Conservation (phyloP, 2,113 vertebrate genomes). For the Calidris pygmaea region DNA sequence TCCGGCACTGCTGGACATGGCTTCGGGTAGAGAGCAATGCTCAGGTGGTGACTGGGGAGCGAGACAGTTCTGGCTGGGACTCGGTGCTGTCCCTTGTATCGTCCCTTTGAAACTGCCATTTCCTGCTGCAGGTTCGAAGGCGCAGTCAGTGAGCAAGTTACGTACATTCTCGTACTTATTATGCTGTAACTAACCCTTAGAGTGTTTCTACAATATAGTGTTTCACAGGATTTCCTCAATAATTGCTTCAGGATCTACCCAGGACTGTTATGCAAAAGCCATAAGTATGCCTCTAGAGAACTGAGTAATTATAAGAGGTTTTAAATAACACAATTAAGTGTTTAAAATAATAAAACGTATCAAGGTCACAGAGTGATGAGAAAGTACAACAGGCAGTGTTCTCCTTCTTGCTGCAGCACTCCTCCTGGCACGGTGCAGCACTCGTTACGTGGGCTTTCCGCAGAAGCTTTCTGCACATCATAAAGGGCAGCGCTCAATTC, state of each 20-base stretch:
- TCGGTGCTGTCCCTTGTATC: background rate
- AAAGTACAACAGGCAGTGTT: background rate
- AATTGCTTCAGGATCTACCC: background rate
- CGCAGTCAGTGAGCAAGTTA: background rate
- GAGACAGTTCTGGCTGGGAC: background rate
- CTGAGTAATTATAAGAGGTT: background rate
- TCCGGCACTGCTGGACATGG: background rate
- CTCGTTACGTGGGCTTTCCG: background rate
- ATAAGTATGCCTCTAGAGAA: background rate
- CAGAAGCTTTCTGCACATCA: background rate
- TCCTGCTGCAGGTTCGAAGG: background rate
- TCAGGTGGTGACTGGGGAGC: background rate
- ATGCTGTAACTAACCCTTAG: background rate
- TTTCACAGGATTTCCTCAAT: slow-evolving; percentile 22
- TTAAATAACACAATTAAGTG: slow-evolving; percentile 7
- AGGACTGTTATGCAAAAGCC: background rate
- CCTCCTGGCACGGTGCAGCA: background rate
- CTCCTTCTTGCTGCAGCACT: background rate
- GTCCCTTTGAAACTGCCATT: background rate
- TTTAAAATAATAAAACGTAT: slow-evolving; percentile 20
- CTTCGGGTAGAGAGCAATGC: background rate
- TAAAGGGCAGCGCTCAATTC: background rate
- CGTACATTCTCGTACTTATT: background rate
- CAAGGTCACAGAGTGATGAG: background rate
- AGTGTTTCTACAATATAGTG: background rate